phyloP scores from a whole-genome alignment of 2,888 invertebrate genomes.

The Athripsodes cinereus region DNA sequence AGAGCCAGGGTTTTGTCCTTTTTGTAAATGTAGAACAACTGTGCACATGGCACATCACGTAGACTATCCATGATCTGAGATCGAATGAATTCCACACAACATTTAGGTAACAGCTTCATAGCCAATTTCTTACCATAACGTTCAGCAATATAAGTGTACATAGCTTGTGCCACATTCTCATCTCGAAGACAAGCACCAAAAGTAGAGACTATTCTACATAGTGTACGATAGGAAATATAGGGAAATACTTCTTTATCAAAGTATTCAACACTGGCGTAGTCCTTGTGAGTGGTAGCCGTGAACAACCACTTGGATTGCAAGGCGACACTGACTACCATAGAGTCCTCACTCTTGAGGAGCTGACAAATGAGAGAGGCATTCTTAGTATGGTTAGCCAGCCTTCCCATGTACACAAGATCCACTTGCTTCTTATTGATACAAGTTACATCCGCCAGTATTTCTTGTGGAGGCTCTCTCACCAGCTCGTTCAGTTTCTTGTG shows the following conservation, averaged over 20 bases:
- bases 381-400: constrained; percentile 17
- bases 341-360: constrained; percentile 33
- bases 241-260: constrained; percentile 31
- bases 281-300: constrained; percentile 26
- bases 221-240: constrained; percentile 30
- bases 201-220: constrained; percentile 30
- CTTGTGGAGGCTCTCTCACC: constrained; percentile 1
- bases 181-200: constrained; percentile 30
- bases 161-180: constrained; percentile 30
- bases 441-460: constrained; percentile 9
- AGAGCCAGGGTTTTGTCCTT: constrained; percentile 31
- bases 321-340: constrained; percentile 30
- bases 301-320: constrained; percentile 33
- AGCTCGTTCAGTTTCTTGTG: constrained; percentile 16
- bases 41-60: constrained; percentile 2
- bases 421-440: constrained; percentile 6
- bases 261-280: constrained; percentile 29
- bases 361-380: constrained; percentile 28
- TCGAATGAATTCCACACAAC: constrained; percentile 30
- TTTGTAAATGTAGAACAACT: constrained; percentile 12
- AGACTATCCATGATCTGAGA: constrained; percentile 1
- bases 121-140: constrained; percentile 30
- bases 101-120: constrained; percentile 30
- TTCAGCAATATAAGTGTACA: constrained; percentile 28
- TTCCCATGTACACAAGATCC: constrained; percentile 16